A percentile compares a stretch with the other conserved stretches of the same genome.
Conservation (phyloP, 2,888 invertebrate species). For the Parnassius apollo region DNA sequence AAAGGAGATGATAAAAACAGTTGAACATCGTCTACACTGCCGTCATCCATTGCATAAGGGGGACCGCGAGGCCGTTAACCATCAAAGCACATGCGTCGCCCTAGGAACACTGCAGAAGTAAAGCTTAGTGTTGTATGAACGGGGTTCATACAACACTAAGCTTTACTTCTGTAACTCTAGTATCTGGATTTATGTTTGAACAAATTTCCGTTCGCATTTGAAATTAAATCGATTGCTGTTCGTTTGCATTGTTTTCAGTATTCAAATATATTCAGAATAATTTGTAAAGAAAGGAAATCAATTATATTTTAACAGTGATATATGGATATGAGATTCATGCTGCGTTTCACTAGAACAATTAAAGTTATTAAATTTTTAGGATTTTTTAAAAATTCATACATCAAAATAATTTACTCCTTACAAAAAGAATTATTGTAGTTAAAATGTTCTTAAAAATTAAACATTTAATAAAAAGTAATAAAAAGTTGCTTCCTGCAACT, state of each 20-base stretch:
- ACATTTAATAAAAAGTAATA: no score
- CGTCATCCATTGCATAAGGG: slow-evolving; percentile 15
- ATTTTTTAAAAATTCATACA: slow-evolving; percentile 9
- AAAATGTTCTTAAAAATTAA: no score
- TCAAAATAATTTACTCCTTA: not conserved
- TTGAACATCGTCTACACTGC: slow-evolving; percentile 10
- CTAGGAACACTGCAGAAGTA: slow-evolving; percentile 16
- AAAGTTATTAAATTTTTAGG: slow-evolving; percentile 7
- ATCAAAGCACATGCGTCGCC: slow-evolving; percentile 25
- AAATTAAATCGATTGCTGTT: slow-evolving; percentile 44
- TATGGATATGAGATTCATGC: slow-evolving; percentile 13
- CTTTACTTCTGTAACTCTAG: slow-evolving; percentile 11
- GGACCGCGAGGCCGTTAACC: slow-evolving; percentile 23
- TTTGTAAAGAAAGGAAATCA: slow-evolving; percentile 25
- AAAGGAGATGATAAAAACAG: slow-evolving; percentile 9
- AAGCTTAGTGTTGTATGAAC: no score
- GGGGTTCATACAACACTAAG: slow-evolving; percentile 17
- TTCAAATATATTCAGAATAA: slow-evolving; percentile 42
- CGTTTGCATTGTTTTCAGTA: slow-evolving; percentile 43
- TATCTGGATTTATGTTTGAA: slow-evolving; percentile 15
- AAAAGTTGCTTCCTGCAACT: no score
- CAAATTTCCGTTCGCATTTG: slow-evolving; percentile 41
- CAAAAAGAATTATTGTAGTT: no score
- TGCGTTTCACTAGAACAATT: slow-evolving; percentile 12
- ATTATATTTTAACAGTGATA: slow-evolving; percentile 24